phyloP scores from a whole-genome alignment of 2,797 vertebrate species.

The Echiichthys vipera region DNA sequence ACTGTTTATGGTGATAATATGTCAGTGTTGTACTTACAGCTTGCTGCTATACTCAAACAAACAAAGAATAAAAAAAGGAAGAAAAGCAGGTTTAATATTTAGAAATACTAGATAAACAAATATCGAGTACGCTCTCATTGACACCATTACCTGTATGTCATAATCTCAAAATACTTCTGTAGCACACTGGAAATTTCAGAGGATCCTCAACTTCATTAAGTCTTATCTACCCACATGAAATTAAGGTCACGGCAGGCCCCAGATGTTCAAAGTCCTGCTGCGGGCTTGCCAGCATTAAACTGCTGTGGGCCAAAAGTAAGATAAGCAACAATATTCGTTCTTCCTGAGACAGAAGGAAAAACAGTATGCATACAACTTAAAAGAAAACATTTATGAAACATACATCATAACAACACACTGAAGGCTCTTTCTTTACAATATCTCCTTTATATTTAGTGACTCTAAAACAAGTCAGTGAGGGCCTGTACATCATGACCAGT shows the following conservation, averaged over 20 bases:
- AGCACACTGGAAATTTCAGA: neutral
- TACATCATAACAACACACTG: neutral
- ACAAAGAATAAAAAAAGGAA: neutral
- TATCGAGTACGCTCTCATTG: neutral
- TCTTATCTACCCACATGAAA: slow-evolving; percentile 17
- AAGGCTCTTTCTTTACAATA: neutral
- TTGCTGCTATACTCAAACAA: too few relatives aligned
- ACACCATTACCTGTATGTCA: neutral
- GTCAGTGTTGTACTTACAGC: neutral
- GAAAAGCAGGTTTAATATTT: neutral
- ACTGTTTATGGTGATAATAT: neutral
- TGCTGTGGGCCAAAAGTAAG: neutral
- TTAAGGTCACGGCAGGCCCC: neutral
- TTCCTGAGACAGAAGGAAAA: neutral
- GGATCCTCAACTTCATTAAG: slow-evolving; percentile 15
- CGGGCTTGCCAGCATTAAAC: neutral
- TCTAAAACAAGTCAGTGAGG: slow-evolving; percentile 43
- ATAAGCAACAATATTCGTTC: neutral
- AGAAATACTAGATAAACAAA: neutral
- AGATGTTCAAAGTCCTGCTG: slow-evolving; percentile 10
- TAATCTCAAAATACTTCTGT: neutral
- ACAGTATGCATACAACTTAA: neutral
- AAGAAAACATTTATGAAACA: slow-evolving; percentile 9
- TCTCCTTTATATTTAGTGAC: too few relatives aligned
- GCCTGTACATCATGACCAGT: neutral